phyloP scores from a whole-genome alignment of 2,888 invertebrate species.

The Teleiodes luculella region DNA sequence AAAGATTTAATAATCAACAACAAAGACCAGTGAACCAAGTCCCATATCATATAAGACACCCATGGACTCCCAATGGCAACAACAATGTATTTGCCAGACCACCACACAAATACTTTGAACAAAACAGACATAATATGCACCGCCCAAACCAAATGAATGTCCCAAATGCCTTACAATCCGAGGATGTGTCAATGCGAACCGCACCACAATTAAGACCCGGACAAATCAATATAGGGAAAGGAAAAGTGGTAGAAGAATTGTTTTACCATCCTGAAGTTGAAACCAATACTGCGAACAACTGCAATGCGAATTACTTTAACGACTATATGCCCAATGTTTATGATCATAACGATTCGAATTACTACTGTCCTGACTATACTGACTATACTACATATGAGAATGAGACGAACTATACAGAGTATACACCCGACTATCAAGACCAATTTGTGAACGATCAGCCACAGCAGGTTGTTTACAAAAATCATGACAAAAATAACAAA shows the following conservation, averaged over 20 bases:
- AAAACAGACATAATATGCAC: not conserved
- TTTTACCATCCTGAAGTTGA: not conserved
- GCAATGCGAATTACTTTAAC: not conserved
- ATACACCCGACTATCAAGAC: no score
- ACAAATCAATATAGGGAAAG: not conserved
- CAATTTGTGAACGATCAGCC: no score
- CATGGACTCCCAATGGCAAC: constrained; percentile 9
- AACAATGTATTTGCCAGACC: constrained; percentile 9
- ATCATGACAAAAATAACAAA: no score
- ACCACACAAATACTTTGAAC: not conserved
- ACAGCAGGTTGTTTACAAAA: no score
- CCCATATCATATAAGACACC: not conserved
- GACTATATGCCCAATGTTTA: no score
- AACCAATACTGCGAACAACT: no score
- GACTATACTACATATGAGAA: no score
- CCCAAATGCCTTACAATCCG: no score
- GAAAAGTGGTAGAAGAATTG: constrained; percentile 7
- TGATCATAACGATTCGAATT: no score
- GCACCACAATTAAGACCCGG: not conserved
- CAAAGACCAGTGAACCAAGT: not conserved
- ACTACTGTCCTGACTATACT: no score
- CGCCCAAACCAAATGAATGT: not conserved
- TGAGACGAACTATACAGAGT: no score
- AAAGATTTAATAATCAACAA: not conserved
- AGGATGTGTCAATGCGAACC: not conserved